Evolutionary conservation across 2,113 vertebrate species (phyloP).

Genomic region (Megaleporinus macrocephalus): DNA sequence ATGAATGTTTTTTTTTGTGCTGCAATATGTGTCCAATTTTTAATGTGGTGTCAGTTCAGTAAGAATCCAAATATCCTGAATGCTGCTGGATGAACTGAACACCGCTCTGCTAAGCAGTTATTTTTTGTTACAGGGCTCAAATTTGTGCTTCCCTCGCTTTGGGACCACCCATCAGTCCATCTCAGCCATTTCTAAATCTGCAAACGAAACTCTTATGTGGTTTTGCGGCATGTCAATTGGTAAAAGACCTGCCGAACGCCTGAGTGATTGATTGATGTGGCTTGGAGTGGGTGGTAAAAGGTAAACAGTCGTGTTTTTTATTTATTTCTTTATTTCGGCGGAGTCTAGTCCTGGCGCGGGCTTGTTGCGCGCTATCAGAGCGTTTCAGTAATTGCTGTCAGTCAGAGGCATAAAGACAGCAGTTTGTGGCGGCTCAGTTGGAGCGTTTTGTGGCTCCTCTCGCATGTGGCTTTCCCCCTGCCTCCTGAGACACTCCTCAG

Average conservation of each 20-base stretch:
- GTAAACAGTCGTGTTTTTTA: constrained; percentile 65
- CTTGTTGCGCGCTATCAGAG: constrained; percentile 52
- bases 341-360: constrained; percentile 46
- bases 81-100: neutral
- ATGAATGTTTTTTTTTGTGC: neutral
- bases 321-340: constrained; percentile 53
- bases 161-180: constrained; percentile 1
- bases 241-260: constrained; percentile 47
- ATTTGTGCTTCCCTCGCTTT: neutral
- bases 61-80: neutral
- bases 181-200: neutral
- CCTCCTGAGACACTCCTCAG: constrained; percentile 77
- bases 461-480: constrained; percentile 66
- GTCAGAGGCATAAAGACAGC: constrained; percentile 64
- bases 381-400: constrained; percentile 82
- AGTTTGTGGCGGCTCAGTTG: constrained; percentile 52
- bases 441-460: constrained; percentile 62
- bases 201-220: constrained; percentile 44
- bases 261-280: constrained; percentile 52
- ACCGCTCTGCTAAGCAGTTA: neutral
- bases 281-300: constrained; percentile 53
- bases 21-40: neutral
- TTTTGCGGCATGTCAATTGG: constrained; percentile 44
- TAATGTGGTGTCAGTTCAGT: constrained; percentile 6
- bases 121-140: neutral